Percentiles rank a stretch among this genome's conserved stretches.
Conservation (phyloP, 2,888 invertebrate genomes). For the Formica aserva region DNA sequence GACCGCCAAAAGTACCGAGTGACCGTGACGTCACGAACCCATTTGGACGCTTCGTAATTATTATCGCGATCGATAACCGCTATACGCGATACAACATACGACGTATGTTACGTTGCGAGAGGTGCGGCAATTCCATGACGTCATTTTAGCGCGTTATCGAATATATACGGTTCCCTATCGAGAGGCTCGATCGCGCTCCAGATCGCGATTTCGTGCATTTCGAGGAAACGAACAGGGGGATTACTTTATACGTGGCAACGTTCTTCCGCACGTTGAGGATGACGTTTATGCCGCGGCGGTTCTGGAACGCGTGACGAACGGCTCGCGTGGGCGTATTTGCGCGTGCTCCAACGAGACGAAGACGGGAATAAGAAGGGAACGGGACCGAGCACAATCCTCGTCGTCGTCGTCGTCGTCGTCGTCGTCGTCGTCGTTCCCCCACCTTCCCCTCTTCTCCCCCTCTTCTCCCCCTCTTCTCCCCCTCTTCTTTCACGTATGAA, state of each 20-base stretch:
- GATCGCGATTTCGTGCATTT: not conserved
- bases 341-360: slow-evolving; percentile 39
- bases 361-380: not conserved
- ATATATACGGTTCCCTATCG: not conserved
- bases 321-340: slow-evolving; percentile 49
- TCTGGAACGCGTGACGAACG: slow-evolving; percentile 45
- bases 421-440: not conserved
- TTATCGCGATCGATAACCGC: slow-evolving; percentile 26
- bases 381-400: slow-evolving; percentile 22
- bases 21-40: slow-evolving; percentile 35
- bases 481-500: not conserved
- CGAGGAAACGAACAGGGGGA: not conserved
- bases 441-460: not conserved
- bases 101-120: not conserved
- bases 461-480: not conserved
- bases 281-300: slow-evolving; percentile 30
- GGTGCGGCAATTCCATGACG: not conserved
- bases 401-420: too few species aligned
- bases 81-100: not conserved
- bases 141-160: not conserved
- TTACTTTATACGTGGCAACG: not conserved
- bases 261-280: slow-evolving; percentile 7
- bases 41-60: slow-evolving; percentile 30
- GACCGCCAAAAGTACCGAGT: not conserved
- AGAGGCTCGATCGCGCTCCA: not conserved